These are phyloP conservation scores for Argopecten irradians DNA, from an alignment of 1,140 invertebrate genomes.

Conservation along the genomic window DNA sequence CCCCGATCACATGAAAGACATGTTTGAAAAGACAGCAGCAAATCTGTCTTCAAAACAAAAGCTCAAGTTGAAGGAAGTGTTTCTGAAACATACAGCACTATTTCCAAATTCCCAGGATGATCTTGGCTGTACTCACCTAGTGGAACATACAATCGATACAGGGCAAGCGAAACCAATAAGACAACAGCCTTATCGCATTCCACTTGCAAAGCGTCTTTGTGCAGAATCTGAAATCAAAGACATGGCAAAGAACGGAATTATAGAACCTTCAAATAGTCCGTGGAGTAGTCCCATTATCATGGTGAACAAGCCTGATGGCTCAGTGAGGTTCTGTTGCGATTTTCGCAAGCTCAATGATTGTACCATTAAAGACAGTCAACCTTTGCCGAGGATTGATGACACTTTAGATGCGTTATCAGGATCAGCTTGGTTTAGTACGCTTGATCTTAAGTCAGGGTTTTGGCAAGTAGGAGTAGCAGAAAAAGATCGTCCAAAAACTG, in stretches of 20 bases:
- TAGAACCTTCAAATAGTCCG: constrained; percentile 70
- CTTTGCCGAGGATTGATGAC: constrained; percentile 42
- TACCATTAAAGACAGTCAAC: constrained; percentile 36
- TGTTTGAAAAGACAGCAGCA: not conserved
- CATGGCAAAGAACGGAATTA: constrained; percentile 48
- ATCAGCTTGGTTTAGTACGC: not conserved
- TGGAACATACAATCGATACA: constrained; percentile 32
- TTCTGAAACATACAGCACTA: not conserved
- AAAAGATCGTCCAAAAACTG: not conserved
- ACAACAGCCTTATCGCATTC: constrained; percentile 26
- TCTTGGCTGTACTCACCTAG: not conserved
- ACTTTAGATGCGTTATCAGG: constrained; percentile 37
- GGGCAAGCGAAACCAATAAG: not conserved
- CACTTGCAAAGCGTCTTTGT: not conserved
- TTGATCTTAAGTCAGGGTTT: constrained; percentile 39
- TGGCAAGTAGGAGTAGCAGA: constrained; percentile 13
- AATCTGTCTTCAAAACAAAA: not conserved
- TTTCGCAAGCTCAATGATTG: constrained; percentile 68
- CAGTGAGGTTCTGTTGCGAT: constrained; percentile 78
- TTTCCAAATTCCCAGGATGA: not conserved
- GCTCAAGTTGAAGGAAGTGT: not conserved
- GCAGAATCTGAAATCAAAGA: constrained; percentile 15
- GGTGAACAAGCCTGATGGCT: constrained; percentile 76
- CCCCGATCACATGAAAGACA: not conserved
- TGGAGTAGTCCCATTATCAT: constrained; percentile 79